Conservation (phyloP, 2,797 vertebrate genomes). For the Oreortyx pictus region DNA sequence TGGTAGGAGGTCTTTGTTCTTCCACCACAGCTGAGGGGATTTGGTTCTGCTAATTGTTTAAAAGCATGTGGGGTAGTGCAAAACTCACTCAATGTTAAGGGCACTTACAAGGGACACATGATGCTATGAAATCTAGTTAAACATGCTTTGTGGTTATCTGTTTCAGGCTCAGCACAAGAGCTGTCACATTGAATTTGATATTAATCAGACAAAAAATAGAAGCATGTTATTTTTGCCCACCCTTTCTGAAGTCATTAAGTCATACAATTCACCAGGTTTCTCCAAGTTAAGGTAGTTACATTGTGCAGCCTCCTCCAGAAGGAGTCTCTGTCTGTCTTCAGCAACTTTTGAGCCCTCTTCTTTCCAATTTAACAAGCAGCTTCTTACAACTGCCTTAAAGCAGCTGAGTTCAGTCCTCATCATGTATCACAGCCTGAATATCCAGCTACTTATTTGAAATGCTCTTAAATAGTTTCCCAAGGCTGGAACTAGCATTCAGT, state of each 20-base stretch:
- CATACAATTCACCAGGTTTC: not conserved
- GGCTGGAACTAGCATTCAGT: not conserved
- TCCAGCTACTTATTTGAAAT: not conserved
- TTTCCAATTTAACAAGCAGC: not conserved
- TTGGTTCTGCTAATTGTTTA: not conserved
- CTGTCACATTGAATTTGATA: not conserved
- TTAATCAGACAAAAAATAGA: not conserved
- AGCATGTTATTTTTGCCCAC: not conserved
- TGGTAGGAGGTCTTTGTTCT: not conserved
- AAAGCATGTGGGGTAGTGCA: not conserved
- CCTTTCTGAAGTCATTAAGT: not conserved
- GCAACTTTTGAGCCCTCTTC: not conserved
- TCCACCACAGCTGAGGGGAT: not conserved
- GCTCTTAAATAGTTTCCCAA: not conserved
- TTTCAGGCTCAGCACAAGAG: not conserved
- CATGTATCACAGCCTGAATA: not conserved
- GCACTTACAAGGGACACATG: not conserved
- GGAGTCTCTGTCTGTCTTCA: not conserved
- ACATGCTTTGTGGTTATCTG: not conserved
- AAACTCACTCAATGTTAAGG: not conserved
- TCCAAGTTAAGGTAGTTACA: not conserved
- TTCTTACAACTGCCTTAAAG: not conserved
- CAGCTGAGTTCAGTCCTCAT: not conserved
- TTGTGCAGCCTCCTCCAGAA: not conserved
- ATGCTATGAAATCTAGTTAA: not conserved